phyloP scores from a whole-genome alignment of 2,797 vertebrate genomes.

The Mormyrops attenuatus region DNA sequence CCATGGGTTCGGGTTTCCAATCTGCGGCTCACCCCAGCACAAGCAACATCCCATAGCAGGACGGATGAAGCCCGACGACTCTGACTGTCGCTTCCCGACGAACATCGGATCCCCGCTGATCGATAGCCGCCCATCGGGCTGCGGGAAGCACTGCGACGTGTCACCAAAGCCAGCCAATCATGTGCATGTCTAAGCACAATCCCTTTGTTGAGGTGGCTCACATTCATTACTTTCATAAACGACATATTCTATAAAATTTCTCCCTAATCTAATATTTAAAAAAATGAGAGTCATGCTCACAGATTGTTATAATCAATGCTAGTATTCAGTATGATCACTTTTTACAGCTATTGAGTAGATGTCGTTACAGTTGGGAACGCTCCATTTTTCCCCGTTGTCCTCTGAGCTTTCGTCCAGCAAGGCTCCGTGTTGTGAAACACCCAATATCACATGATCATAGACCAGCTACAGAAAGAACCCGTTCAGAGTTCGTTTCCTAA shows the following conservation, averaged over 20 bases:
- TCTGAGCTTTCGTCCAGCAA: background rate
- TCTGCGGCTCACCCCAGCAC: background rate
- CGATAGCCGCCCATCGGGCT: slow-evolving; percentile 4
- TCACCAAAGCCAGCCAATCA: background rate
- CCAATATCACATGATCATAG: background rate
- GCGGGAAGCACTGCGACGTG: background rate
- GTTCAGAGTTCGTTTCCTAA: background rate
- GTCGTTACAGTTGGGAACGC: background rate
- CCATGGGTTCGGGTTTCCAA: background rate
- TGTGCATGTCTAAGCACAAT: background rate
- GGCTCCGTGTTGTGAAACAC: background rate
- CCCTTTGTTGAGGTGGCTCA: background rate
- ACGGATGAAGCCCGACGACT: background rate
- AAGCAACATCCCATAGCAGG: background rate
- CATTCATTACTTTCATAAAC: background rate
- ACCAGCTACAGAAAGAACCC: background rate
- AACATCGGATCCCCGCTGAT: slow-evolving; percentile 14
- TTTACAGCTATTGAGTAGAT: background rate
- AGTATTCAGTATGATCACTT: background rate
- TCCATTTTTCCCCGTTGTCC: background rate
- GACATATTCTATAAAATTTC: background rate
- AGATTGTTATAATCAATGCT: background rate
- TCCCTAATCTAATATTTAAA: background rate
- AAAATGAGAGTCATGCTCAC: background rate
- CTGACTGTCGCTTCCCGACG: background rate